Base-by-base conservation (phyloP, 2,888 invertebrate genomes). In the Nudaria mundana region DNA sequence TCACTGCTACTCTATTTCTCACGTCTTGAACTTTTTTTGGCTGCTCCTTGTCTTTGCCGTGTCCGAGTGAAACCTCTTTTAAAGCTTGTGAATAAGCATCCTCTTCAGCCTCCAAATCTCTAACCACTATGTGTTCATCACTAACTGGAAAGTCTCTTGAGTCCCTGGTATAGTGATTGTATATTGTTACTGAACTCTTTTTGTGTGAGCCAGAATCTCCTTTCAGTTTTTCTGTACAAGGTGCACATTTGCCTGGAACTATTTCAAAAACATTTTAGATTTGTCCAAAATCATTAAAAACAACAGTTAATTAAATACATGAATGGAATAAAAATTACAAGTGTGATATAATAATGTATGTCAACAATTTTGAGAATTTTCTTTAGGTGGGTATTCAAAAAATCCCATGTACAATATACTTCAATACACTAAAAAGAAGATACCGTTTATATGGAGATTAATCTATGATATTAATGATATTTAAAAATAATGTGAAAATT, bases 41-140 rank as follows among this genome's bases (percentile, higher is more conserved):
- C 13, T 66, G 61, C 12, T 71, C 63, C 24, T 64, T 63, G 14
- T 66, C 64, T 28, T 61, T 63, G 3, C 34, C 29, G 6, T 59
- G 42, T 5, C 50, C 44, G 18, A 40, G 37, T 1, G 67, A 55
- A 3, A 61, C 56, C 51, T 82, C 81, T 54, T 65, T 80, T 44
- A 79, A 59, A 1, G 87, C 87, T 44, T 75, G 77, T 0, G 79
- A 66, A 52, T 85, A 88, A 11, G 87, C 87, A 60, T 88, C 83
- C 10, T 83, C 80, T 13, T 76, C 70, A 16, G 42, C 44, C 23
- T 59, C 68, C 4, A 37, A n/a, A 22, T 86, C 78, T 29, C 80
- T 69, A 0, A 70, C 49, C 1, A 87, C 84, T 14, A 78, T 37
- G 11, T 51, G 61, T 4, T 73, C 68, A 14, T 73, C 68, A 33